phyloP scores from a whole-genome alignment of 2,888 invertebrate species.

The Hipparchia sbordonii region DNA sequence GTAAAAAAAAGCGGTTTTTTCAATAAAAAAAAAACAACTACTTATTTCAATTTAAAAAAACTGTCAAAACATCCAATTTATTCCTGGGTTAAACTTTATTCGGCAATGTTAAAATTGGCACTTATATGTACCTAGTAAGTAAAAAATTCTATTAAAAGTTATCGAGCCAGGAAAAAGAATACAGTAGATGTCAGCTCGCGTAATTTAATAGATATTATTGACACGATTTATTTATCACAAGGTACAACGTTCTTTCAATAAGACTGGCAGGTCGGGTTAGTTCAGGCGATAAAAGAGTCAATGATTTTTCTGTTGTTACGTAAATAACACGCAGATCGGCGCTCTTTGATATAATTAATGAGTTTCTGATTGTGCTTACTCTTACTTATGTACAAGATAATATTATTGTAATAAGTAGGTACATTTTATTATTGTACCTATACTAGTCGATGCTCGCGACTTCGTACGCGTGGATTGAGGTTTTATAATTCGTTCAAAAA shows the following conservation, averaged over 20 bases:
- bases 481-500: no score
- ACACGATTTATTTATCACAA: conserved; percentile 32
- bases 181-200: not conserved
- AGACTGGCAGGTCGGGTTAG: conserved; percentile 25
- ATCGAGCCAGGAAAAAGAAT: not conserved
- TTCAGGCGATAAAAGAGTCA: conserved; percentile 32
- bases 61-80: no score
- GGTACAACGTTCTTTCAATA: conserved; percentile 30
- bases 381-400: not conserved
- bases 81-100: no score
- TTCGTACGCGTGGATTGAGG: no score
- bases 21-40: no score
- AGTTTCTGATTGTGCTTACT: not conserved
- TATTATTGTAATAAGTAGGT: no score
- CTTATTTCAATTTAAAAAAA: no score
- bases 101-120: no score
- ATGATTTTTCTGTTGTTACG: conserved; percentile 34
- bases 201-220: conserved; percentile 25
- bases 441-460: no score
- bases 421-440: no score
- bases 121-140: no score
- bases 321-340: conserved; percentile 20
- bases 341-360: conserved; percentile 1
- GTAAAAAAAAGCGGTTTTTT: no score
- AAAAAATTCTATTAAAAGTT: not conserved